Conservation (phyloP, 2,888 invertebrate genomes). For the Noctua janthina region DNA sequence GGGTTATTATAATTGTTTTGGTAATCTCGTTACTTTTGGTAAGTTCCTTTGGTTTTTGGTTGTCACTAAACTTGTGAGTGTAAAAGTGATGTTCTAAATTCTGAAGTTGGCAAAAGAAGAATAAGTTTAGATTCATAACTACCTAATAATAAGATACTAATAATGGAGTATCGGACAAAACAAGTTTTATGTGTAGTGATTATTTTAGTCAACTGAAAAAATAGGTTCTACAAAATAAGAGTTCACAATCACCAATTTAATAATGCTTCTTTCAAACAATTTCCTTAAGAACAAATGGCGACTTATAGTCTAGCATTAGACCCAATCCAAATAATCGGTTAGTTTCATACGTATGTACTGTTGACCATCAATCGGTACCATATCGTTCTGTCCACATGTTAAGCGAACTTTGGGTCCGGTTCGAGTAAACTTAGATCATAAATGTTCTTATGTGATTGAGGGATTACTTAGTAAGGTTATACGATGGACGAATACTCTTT, state of each 20-base stretch:
- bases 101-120: constrained; percentile 43
- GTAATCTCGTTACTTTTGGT: neutral
- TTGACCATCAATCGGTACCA: constrained; percentile 3
- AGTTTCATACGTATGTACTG: neutral
- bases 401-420: constrained; percentile 22
- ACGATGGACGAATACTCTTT: neutral
- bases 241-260: neutral
- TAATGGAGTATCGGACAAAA: neutral
- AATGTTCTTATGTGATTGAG: neutral
- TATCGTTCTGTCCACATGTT: constrained; percentile 33
- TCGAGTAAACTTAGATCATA: constrained; percentile 13
- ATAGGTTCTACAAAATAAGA: neutral
- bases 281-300: neutral
- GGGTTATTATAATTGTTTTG: neutral
- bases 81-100: constrained; percentile 9
- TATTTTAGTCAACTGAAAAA: neutral
- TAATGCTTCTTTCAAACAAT: too few species aligned
- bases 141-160: neutral
- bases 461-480: neutral
- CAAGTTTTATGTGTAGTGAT: too few species aligned
- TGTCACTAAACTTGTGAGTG: constrained; percentile 23
- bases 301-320: constrained; percentile 3
- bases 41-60: neutral
- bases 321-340: neutral
- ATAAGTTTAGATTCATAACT: too few species aligned